These are phyloP conservation scores for Cancer borealis DNA, from an alignment of 2,888 invertebrate genomes.

Conservation along the genomic window DNA sequence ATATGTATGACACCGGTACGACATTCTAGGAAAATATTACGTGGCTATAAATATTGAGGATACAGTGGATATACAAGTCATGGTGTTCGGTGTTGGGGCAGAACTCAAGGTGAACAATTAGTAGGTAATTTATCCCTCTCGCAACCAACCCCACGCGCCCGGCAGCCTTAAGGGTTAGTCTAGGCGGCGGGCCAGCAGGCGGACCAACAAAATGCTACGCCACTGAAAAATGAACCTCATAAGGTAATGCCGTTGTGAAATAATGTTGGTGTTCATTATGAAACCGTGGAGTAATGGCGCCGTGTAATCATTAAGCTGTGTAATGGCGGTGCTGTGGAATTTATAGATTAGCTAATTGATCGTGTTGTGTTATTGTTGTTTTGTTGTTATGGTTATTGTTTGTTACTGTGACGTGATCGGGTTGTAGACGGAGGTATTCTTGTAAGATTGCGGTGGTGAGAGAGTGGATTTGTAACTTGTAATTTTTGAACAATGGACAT, in stretches of 20 bases:
- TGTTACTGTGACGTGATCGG: neutral
- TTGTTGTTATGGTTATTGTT: neutral
- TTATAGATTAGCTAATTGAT: neutral
- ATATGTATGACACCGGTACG: too few relatives aligned
- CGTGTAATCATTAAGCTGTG: slow-evolving; percentile 6
- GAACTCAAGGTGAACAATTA: neutral
- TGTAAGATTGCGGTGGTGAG: too few relatives aligned
- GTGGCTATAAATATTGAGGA: neutral
- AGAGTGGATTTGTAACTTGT: neutral
- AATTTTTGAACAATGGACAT: neutral
- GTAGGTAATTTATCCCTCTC: neutral
- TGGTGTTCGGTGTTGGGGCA: neutral
- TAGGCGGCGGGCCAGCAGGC: neutral
- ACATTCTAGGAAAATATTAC: too few relatives aligned
- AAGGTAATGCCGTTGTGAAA: slow-evolving; percentile 34
- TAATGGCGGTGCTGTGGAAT: neutral
- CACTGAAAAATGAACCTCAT: slow-evolving; percentile 27
- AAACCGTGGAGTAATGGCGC: slow-evolving; percentile 29
- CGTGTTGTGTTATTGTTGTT: neutral
- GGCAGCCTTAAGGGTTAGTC: neutral
- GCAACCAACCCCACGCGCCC: neutral
- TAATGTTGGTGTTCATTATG: slow-evolving; percentile 28
- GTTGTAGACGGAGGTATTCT: neutral
- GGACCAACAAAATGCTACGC: slow-evolving; percentile 3
- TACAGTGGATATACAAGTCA: neutral